A percentile compares a stretch with the other conserved stretches of the same genome.
These are phyloP conservation scores for Phaedon cochleariae DNA, from an alignment of 2,888 invertebrate genomes.

Conservation along the genomic window DNA sequence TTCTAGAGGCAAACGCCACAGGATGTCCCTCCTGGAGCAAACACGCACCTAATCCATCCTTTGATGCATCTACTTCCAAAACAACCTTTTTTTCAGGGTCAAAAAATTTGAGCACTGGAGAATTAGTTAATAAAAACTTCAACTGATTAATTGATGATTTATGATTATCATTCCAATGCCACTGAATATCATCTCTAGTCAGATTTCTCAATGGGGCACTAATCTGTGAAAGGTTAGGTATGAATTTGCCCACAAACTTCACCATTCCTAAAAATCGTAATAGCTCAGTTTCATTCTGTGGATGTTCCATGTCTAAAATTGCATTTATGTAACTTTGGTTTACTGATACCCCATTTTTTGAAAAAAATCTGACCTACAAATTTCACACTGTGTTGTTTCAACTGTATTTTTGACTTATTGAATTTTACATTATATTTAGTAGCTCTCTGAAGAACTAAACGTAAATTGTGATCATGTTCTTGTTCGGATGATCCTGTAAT, in stretches of 20 bases:
- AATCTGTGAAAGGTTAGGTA: constrained; percentile 41
- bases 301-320: constrained; percentile 10
- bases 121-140: constrained; percentile 42
- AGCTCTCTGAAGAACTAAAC: too few relatives aligned
- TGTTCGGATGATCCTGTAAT: too few relatives aligned
- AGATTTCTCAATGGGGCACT: constrained; percentile 40
- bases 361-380: too few relatives aligned
- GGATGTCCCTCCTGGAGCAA: too few relatives aligned
- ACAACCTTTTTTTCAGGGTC: constrained; percentile 39
- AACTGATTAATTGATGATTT: constrained; percentile 25
- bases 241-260: constrained; percentile 42
- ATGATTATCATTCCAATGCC: not conserved
- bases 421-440: too few relatives aligned
- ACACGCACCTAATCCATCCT: too few relatives aligned
- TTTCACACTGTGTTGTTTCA: too few relatives aligned
- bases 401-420: too few relatives aligned
- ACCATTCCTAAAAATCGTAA: constrained; percentile 41
- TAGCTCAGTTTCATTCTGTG: constrained; percentile 18
- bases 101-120: constrained; percentile 50
- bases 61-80: constrained; percentile 50
- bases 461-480: too few relatives aligned
- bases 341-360: too few relatives aligned
- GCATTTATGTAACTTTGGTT: too few relatives aligned
- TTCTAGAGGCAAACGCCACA: constrained; percentile 52
- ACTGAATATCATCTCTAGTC: constrained; percentile 38